Conservation (phyloP, 2,888 invertebrate species). For the Luperina nickerlii region DNA sequence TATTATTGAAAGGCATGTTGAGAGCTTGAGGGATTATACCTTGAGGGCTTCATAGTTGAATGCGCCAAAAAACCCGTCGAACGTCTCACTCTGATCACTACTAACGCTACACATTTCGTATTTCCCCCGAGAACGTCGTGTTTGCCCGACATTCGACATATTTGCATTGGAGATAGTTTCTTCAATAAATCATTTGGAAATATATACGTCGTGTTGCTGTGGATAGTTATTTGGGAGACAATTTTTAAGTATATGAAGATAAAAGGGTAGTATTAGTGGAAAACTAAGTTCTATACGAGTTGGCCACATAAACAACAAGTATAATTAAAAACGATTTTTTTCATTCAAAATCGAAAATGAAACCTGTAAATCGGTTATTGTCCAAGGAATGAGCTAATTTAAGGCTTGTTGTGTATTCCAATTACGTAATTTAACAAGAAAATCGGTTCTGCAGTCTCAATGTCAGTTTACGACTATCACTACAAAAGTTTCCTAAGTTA, state of each 20-base stretch:
- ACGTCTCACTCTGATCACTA: not conserved
- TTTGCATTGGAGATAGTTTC: slow-evolving; percentile 46
- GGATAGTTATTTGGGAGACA: not conserved
- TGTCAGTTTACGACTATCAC: not conserved
- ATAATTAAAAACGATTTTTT: not conserved
- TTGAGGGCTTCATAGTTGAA: slow-evolving; percentile 3
- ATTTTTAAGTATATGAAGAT: not conserved
- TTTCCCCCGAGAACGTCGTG: slow-evolving; percentile 45
- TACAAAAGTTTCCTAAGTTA: not conserved
- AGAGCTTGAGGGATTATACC: not conserved
- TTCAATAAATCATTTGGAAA: slow-evolving; percentile 35
- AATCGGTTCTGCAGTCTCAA: not conserved
- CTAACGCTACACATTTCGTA: slow-evolving; percentile 19
- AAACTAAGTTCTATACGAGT: not conserved
- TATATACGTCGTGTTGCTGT: slow-evolving; percentile 5
- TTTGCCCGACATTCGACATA: slow-evolving; percentile 44
- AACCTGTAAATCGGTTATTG: not conserved
- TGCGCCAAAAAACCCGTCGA: slow-evolving; percentile 6
- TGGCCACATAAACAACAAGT: not conserved
- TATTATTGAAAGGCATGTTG: not conserved
- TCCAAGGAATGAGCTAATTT: not conserved
- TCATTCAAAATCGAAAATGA: not conserved
- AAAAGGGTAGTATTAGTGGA: not conserved
- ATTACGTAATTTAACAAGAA: not conserved
- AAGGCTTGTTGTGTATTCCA: too few relatives aligned